These are phyloP conservation scores for Schizothorax lantsangensis DNA, from an alignment of 2,797 vertebrate genomes.

Conservation along the genomic window DNA sequence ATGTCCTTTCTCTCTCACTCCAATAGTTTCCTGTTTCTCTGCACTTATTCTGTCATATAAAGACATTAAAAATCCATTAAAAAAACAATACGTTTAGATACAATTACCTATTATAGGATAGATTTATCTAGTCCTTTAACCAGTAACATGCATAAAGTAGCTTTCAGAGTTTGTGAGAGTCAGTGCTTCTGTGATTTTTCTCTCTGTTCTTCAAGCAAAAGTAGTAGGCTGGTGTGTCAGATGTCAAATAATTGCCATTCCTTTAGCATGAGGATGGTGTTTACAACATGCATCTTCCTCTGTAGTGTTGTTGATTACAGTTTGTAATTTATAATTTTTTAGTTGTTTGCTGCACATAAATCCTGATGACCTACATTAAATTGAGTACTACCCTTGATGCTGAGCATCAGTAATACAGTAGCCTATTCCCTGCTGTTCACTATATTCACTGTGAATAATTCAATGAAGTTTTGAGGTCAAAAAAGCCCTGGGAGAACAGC, in stretches of 20 bases:
- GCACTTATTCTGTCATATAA: neutral
- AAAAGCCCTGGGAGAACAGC: slow-evolving; percentile 27
- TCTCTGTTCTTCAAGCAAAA: neutral
- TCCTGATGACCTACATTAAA: neutral
- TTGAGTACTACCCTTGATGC: neutral
- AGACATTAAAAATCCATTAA: neutral
- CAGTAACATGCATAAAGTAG: neutral
- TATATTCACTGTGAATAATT: slow-evolving; percentile 11
- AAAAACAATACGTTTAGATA: neutral
- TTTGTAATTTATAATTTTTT: neutral
- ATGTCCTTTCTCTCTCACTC: neutral
- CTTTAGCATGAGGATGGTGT: neutral
- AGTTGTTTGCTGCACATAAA: neutral
- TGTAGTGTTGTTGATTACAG: neutral
- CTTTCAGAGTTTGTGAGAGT: neutral
- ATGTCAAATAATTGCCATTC: neutral
- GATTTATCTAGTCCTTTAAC: neutral
- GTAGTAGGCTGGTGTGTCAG: neutral
- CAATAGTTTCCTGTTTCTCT: neutral
- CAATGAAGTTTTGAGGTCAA: slow-evolving; percentile 31
- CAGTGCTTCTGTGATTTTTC: neutral
- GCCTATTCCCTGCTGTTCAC: neutral
- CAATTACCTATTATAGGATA: neutral
- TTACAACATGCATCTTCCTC: too few relatives aligned
- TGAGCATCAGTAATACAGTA: neutral